Evolutionary conservation across 1,140 invertebrate genomes (phyloP), one percentile per base, ranked within the genome.

Genomic region (Melanaphis sacchari): DNA sequence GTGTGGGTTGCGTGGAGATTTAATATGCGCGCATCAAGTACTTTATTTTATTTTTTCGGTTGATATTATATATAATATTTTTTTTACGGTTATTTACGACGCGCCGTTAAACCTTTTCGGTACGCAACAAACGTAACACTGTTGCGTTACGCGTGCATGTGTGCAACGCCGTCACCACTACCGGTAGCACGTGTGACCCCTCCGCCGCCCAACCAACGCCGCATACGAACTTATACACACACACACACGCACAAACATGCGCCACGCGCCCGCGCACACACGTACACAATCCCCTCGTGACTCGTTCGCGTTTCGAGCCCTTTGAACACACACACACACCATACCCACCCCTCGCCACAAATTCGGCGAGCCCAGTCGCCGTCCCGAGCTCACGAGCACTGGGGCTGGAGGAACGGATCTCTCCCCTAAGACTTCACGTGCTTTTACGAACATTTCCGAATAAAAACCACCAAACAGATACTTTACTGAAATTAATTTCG

Each of bases 91-190:
- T 43, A 87, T 49, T 52, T 92, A 81, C 54, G n/a, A 22, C 46
- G 90, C 91, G 91, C 91, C 91, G 59, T 92, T 92, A 82, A 92
- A 82, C 91, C 91, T 43, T 82, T 92, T 21, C 41, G 43, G 91
- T 92, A 92, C 66, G 91, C 91, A 92, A 92, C 91, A 92, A 92
- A 92, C 59, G 21, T 92, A 84, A 92, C 91, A 92, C 91, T 92
- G 91, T 92, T 92, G 91, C 91, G 91, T 36, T 92, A 76, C 21
- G 43, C 91, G 59, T 92, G 91, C n/a, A 92, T 92, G 66, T 92
- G 91, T 92, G 43, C 41, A 38, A 81, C 91, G 91, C 76, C 91
- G 91, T 21, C n/a, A 26, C 31, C 59, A 76, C 59, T 76, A 76
- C 59, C 59, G 59, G 66, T 82, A 92, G 40, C 76, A 92, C 66